Conservation (phyloP, 92 coral and sea anemone genomes). For the Pocillopora grandis region DNA sequence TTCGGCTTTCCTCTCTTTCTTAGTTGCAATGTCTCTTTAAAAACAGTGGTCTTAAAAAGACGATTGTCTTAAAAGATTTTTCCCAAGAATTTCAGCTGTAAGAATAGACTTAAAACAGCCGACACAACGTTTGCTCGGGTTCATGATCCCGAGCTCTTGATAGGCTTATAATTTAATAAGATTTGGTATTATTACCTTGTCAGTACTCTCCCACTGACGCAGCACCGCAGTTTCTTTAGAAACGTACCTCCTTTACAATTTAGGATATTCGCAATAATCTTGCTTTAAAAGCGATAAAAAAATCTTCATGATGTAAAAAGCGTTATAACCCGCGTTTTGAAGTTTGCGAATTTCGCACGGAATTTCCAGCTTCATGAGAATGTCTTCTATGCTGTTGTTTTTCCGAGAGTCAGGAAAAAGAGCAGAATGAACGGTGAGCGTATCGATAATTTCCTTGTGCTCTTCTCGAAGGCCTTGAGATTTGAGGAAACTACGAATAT, state of each 20-base stretch:
- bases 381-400: conserved; percentile 27
- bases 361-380: conserved; percentile 20
- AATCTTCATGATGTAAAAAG: conserved; percentile 16
- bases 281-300: conserved; percentile 25
- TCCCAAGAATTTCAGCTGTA: too few species aligned
- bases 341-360: conserved; percentile 21
- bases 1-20: too few species aligned
- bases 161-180: too few species aligned
- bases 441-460: conserved; percentile 22
- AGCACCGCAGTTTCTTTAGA: neutral
- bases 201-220: too few species aligned
- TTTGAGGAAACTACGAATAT: conserved; percentile 1
- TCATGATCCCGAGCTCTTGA: too few species aligned
- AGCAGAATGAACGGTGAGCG: conserved; percentile 1
- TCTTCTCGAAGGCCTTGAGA: conserved; percentile 16
- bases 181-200: too few species aligned
- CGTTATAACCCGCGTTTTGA: conserved; percentile 16
- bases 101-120: too few species aligned
- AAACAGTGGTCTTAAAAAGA: too few species aligned
- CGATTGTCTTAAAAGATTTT: too few species aligned
- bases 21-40: too few species aligned
- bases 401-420: conserved; percentile 25
- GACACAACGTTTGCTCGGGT: too few species aligned
- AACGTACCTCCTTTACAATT: neutral
- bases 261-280: conserved; percentile 14